phyloP scores from a whole-genome alignment of 1,140 invertebrate species.

The Drosophila aff. region DNA sequence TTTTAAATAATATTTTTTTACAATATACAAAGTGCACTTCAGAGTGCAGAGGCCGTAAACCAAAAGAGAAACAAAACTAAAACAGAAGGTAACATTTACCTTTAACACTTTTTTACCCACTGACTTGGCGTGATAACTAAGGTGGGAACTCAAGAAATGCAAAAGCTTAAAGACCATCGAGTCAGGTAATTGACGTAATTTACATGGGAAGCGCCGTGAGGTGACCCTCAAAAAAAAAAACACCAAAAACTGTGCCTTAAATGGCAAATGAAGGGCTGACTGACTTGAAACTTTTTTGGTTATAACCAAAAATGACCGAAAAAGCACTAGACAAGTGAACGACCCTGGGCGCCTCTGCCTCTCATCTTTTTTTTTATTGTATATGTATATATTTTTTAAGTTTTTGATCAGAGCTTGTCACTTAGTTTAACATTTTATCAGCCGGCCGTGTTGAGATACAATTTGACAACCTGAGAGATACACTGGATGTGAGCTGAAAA shows the following conservation, averaged over 20 bases:
- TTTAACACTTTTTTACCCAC: constrained; percentile 47
- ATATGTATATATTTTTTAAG: background rate
- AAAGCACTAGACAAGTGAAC: constrained; percentile 46
- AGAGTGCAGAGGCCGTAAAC: constrained; percentile 4
- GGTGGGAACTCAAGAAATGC: constrained; percentile 30
- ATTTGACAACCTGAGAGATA: constrained; percentile 70
- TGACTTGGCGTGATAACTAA: constrained; percentile 32
- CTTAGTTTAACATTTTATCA: constrained; percentile 69
- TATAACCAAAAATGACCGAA: constrained; percentile 21
- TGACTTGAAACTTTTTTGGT: constrained; percentile 16
- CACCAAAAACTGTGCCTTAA: constrained; percentile 31
- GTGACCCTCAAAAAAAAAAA: constrained; percentile 40
- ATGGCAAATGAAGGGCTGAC: constrained; percentile 53
- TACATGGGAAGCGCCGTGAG: constrained; percentile 39
- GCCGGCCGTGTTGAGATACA: constrained; percentile 50
- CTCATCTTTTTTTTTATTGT: constrained; percentile 48
- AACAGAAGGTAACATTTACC: constrained; percentile 13
- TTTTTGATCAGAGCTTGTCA: constrained; percentile 57
- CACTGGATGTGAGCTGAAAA: constrained; percentile 71
- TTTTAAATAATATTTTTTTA: constrained; percentile 12
- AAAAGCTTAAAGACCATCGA: constrained; percentile 43
- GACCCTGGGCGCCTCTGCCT: constrained; percentile 57
- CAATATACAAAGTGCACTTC: constrained; percentile 7
- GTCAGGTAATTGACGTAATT: constrained; percentile 54
- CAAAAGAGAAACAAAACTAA: background rate